Base-by-base conservation (phyloP, 1,140 invertebrate species). In the Heliconius himera region DNA sequence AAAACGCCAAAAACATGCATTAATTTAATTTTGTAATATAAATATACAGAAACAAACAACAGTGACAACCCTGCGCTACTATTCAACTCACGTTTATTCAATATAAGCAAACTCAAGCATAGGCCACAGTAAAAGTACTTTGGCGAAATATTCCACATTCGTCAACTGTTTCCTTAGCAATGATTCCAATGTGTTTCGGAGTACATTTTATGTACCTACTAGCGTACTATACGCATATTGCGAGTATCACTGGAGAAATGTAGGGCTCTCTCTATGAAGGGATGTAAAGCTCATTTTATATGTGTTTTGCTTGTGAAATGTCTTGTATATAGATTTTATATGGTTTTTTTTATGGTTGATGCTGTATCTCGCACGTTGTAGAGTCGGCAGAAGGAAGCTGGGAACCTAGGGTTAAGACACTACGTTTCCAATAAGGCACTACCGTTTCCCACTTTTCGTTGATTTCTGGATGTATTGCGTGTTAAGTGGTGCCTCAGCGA, bases 81-180 rank as follows among this genome's bases (percentile, higher is more conserved):
- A 93, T 93, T 94, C 93, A 92, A 93, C 92, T 93, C 92, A 94
- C 93, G 92, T 94, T 93, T 93, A 94, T 94, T 94, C 91, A 94
- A 94, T 94, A 94, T 94, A 93, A 93, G 92, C 91, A 92, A 93
- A 93, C 92, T 93, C 87, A 91, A 87, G 85, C 93, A 89, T 90
- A 91, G 91, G 89, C 90, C 89, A 90, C 89, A 85, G 90, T 91
- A 89, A 91, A 91, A 92, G 91, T 93, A 91, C 90, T 92, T 90
- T 88, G 84, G 85, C 89, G 84, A 90, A 93, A 93, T 93, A 93
- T 91, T 91, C 87, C 88, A 89, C 91, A 92, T 93, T 93, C 91
- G 91, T 93, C 89, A 93, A 92, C 85, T 83, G 86, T 86, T 86
- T 80, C 81, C 76, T 74, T 80, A 78, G 87, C 81, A 82, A 85